Conservation (phyloP, 2,888 invertebrate species). For the Catocala nupta region DNA sequence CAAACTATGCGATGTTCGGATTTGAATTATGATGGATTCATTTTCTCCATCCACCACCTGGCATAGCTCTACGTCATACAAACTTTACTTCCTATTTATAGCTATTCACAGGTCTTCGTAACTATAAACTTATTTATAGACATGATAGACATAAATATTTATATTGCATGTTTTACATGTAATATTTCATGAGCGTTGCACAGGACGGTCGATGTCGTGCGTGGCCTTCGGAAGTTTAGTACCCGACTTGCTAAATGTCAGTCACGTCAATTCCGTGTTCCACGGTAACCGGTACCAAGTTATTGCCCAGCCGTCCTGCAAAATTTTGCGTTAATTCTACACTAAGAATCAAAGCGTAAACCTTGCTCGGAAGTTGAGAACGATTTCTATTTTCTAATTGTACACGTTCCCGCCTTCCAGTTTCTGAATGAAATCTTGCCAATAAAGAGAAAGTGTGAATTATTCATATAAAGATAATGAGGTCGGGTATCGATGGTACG, state of each 20-base stretch:
- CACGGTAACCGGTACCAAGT: conserved; percentile 73
- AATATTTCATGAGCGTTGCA: conserved; percentile 45
- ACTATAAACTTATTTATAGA: conserved; percentile 28
- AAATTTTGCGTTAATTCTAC: conserved; percentile 60
- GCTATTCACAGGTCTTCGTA: conserved; percentile 17
- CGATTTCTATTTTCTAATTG: conserved; percentile 18
- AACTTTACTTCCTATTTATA: conserved; percentile 29
- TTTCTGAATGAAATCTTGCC: conserved; percentile 23
- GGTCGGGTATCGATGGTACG: conserved; percentile 59
- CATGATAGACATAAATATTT: conserved; percentile 35
- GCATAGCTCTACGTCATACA: conserved; percentile 13
- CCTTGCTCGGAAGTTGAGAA: conserved; percentile 38
- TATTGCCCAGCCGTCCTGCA: conserved; percentile 60
- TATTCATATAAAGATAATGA: conserved; percentile 69
- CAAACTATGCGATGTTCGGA: conserved; percentile 5
- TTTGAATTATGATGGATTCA: conserved; percentile 17
- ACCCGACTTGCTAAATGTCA: conserved; percentile 66
- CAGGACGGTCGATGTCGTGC: conserved; percentile 48
- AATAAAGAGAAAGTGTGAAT: conserved; percentile 61
- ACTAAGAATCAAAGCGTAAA: conserved; percentile 52
- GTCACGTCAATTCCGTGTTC: conserved; percentile 74
- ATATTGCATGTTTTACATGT: conserved; percentile 33
- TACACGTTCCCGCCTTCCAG: conserved; percentile 22
- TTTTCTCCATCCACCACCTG: conserved; percentile 9
- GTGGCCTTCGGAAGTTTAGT: conserved; percentile 64